These are phyloP conservation scores for Anhinga anhinga DNA, from an alignment of 2,113 vertebrate genomes.

Conservation along the genomic window DNA sequence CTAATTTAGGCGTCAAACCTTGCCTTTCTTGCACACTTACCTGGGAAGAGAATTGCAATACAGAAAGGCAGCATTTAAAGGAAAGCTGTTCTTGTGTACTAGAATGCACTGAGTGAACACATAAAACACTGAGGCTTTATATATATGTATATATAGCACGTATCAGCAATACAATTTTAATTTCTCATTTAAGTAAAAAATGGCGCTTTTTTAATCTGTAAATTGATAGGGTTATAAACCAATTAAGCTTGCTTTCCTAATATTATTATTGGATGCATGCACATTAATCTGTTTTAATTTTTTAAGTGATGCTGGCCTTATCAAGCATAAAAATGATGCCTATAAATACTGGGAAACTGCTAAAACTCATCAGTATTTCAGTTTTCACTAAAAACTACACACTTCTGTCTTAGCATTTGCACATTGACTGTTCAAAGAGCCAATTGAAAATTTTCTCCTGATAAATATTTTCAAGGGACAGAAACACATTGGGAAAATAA, in stretches of 20 bases:
- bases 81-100: background rate
- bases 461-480: constrained; percentile 45
- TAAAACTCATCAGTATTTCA: constrained; percentile 2
- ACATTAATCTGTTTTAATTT: background rate
- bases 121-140: background rate
- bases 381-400: background rate
- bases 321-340: background rate
- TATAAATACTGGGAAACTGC: background rate
- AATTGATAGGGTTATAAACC: background rate
- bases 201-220: background rate
- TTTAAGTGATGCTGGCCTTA: background rate
- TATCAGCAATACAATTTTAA: background rate
- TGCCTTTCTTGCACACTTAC: background rate
- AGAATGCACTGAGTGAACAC: background rate
- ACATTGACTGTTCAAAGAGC: background rate
- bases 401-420: background rate
- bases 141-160: too few relatives aligned
- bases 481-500: background rate
- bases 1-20: background rate
- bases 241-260: background rate
- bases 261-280: background rate
- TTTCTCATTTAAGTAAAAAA: background rate
- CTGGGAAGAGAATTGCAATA: background rate
- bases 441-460: constrained; percentile 2
- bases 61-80: background rate